phyloP scores from a whole-genome alignment of 2,113 vertebrate genomes.

The Gyps fulvus region DNA sequence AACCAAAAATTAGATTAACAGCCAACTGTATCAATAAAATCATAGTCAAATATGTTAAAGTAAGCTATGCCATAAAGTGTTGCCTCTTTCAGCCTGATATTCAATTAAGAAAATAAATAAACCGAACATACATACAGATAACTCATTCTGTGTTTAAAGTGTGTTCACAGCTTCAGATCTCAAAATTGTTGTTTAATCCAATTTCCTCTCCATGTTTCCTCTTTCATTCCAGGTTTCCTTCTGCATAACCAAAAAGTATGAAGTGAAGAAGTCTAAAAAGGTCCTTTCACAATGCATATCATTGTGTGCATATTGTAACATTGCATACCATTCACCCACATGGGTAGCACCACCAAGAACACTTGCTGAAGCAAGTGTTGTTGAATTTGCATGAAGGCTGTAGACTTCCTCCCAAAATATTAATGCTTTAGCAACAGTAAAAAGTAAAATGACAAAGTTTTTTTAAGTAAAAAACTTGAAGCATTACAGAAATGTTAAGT shows the following conservation, averaged over 20 bases:
- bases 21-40: slow-evolving; percentile 13
- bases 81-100: slow-evolving; percentile 41
- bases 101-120: slow-evolving; percentile 64
- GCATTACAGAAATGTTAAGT: background rate
- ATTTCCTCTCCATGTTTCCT: slow-evolving; percentile 58
- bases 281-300: background rate
- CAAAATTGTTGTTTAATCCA: slow-evolving; percentile 53
- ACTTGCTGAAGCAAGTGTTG: background rate
- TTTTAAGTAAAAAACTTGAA: background rate
- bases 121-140: slow-evolving; percentile 46
- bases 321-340: background rate
- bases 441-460: background rate
- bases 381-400: background rate
- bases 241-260: slow-evolving; percentile 55
- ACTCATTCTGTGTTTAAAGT: slow-evolving; percentile 66
- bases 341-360: background rate
- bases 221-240: slow-evolving; percentile 61
- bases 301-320: background rate
- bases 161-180: slow-evolving; percentile 60
- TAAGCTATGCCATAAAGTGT: slow-evolving; percentile 17
- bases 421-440: background rate
- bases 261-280: slow-evolving; percentile 51
- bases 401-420: background rate
- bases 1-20: slow-evolving; percentile 36
- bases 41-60: slow-evolving; percentile 25